These are phyloP conservation scores for Drosophila bunnanda DNA, from an alignment of 2,888 invertebrate species.

Conservation along the genomic window DNA sequence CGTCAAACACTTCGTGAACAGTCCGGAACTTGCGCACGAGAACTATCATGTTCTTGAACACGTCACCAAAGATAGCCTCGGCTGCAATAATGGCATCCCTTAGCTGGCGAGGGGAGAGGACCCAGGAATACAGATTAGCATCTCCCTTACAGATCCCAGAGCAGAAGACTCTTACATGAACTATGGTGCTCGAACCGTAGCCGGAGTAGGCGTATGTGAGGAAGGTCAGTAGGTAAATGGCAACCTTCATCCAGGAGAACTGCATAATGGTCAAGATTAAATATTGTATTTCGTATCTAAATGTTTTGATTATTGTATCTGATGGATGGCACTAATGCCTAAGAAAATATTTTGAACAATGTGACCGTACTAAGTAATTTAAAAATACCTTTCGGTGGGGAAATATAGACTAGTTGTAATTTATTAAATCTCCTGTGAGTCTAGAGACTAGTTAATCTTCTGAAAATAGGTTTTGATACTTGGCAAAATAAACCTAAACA, in stretches of 20 bases:
- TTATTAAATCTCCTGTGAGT: neutral
- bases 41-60: conserved; percentile 90
- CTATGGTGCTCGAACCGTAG: conserved; percentile 90
- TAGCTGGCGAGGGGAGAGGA: conserved; percentile 81
- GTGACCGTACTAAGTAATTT: neutral
- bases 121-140: conserved; percentile 11
- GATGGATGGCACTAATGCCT: neutral
- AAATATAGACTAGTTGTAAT: neutral
- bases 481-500: neutral
- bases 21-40: conserved; percentile 90
- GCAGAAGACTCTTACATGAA: conserved; percentile 83
- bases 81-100: conserved; percentile 92
- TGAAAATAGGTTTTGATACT: neutral
- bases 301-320: conserved; percentile 12
- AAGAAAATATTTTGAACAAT: conserved; percentile 3
- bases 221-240: conserved; percentile 91
- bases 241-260: conserved; percentile 90
- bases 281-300: neutral
- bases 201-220: conserved; percentile 92
- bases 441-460: neutral
- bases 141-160: neutral
- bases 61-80: conserved; percentile 92
- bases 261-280: conserved; percentile 86
- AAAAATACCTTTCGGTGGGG: neutral
- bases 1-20: conserved; percentile 92